Evolutionary conservation across 2,113 vertebrate genomes (phyloP), one percentile per base, ranked within the genome.

Genomic region (Corynorhinus townsendii): DNA sequence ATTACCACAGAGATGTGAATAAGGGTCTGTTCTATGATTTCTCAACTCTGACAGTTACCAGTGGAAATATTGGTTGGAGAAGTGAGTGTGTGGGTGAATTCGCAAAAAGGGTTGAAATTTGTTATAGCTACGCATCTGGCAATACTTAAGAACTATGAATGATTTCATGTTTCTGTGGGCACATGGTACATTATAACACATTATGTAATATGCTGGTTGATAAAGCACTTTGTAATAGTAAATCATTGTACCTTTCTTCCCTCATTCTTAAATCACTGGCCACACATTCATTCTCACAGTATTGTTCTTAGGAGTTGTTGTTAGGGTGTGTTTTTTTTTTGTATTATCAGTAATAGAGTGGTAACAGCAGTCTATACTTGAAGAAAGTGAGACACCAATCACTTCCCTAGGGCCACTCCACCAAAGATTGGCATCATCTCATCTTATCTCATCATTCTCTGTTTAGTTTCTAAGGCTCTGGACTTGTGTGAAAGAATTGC

Each of bases 121-220:
- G 94, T 96, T 93, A 95, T 81, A 96, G 93, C 96, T 96, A 68
- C 87, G 35, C 97, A 97, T 97, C 97, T 96, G 97, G 96, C 94
- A 97, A 80, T 95, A 96, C 91, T 97, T 96, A 96, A 85, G 66
- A 96, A 94, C 93, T 95, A 88, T 95, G 95, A 96, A 95, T 97
- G 97, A 97, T 93, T 97, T 96, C 94, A 97, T 94, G 96, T 97
- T 97, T 96, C 97, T 96, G 93, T 95, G 96, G 95, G 87, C 80
- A 86, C 96, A 95, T 26, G 68, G 89, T 94, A 82, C 89, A 93
- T 94, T 96, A 86, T 95, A 91, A 86, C 89, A 92, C 72, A 97
- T 97, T 96, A 96, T 95, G 96, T 94, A 97, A 96, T 95, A 96
- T 19, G 17, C 69, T 59, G 76, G 68, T 94, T 95, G 96, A 97